Percentiles rank a stretch among this genome's conserved stretches.
These are phyloP conservation scores for Dermochelys coriacea DNA, from an alignment of 2,797 vertebrate genomes.

Conservation along the genomic window DNA sequence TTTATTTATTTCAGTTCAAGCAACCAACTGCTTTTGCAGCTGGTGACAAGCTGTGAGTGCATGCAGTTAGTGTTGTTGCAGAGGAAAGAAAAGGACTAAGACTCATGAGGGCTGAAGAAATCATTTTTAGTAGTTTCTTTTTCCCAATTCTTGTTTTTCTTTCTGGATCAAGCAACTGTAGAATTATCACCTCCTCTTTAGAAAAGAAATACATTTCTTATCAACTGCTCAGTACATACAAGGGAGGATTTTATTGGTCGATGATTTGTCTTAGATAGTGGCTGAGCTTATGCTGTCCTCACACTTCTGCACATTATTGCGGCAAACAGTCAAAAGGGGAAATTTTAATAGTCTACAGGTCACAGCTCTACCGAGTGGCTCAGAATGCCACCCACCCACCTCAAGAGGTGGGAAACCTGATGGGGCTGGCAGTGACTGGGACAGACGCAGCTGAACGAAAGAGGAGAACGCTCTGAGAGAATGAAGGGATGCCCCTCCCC, in stretches of 20 bases:
- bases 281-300: neutral
- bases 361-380: neutral
- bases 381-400: neutral
- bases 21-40: neutral
- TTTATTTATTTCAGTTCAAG: slow-evolving; percentile 6
- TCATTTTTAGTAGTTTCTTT: neutral
- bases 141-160: neutral
- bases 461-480: neutral
- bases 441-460: neutral
- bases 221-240: slow-evolving; percentile 52
- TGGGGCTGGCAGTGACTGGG: neutral
- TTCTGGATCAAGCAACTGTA: slow-evolving; percentile 13
- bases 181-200: slow-evolving; percentile 53
- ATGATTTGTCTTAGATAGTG: neutral
- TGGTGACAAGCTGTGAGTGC: slow-evolving; percentile 13
- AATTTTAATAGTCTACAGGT: neutral
- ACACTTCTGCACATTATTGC: neutral
- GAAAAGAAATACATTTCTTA: slow-evolving; percentile 56
- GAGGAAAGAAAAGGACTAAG: neutral
- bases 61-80: neutral
- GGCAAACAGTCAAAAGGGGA: neutral
- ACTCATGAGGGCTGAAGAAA: neutral
- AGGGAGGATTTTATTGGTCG: slow-evolving; percentile 34
- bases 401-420: neutral
- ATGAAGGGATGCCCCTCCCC: neutral